Evolutionary conservation across 2,113 vertebrate species (phyloP).

Genomic region (Phrynosoma blainvillii): DNA sequence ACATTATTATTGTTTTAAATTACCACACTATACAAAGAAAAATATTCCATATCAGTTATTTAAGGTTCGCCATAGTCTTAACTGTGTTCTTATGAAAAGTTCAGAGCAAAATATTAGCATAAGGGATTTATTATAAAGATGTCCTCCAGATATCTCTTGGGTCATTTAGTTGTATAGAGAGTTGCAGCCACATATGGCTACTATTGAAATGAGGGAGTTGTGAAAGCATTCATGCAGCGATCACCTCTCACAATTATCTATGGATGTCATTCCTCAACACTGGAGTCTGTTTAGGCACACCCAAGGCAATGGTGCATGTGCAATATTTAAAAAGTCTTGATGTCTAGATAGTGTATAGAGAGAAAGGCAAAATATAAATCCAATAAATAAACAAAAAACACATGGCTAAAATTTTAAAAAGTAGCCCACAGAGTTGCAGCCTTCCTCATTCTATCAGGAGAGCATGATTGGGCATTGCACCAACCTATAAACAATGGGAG

Average conservation of each 20-base stretch:
- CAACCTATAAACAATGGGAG: too few relatives aligned
- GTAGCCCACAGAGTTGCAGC: too few relatives aligned
- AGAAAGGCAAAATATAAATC: too few relatives aligned
- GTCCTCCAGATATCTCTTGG: not conserved
- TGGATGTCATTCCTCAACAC: not conserved
- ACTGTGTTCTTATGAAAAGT: not conserved
- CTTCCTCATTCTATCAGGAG: too few relatives aligned
- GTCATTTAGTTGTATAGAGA: not conserved
- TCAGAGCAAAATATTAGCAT: not conserved
- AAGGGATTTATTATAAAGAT: not conserved
- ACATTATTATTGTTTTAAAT: not conserved
- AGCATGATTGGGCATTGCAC: too few relatives aligned
- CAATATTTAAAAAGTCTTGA: too few relatives aligned
- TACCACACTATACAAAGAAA: not conserved
- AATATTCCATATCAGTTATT: not conserved
- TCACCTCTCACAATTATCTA: not conserved
- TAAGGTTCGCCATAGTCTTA: not conserved
- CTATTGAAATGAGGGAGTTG: not conserved
- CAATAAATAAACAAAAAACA: too few relatives aligned
- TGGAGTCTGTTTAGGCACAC: not conserved
- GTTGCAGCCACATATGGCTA: too few relatives aligned
- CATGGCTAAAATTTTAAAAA: too few relatives aligned
- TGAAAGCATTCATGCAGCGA: not conserved
- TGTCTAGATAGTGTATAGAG: not conserved
- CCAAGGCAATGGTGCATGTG: not conserved